Evolutionary conservation across 2,888 invertebrate species (phyloP).

Genomic region (Petrolisthes cinctipes): DNA sequence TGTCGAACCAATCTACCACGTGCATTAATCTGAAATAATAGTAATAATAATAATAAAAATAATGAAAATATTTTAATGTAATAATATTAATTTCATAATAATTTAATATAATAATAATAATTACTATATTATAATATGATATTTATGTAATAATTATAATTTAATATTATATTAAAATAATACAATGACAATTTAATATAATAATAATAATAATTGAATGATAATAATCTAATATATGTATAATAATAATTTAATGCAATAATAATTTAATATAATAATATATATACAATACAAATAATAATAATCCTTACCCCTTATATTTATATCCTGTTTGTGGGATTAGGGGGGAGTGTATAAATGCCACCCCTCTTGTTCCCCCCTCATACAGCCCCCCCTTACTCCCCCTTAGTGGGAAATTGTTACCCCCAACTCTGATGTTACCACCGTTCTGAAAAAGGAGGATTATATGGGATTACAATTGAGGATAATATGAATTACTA

Average conservation of each 20-base stretch:
- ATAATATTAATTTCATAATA: not conserved
- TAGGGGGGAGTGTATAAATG: constrained; percentile 82
- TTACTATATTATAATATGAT: no score
- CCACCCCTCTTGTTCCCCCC: constrained; percentile 88
- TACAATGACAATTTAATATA: no score
- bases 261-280: no score
- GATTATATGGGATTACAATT: no score
- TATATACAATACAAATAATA: no score
- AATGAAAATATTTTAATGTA: not conserved
- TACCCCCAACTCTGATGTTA: constrained; percentile 52
- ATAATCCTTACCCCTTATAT: constrained; percentile 35
- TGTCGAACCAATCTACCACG: constrained; percentile 44
- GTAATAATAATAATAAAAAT: not conserved
- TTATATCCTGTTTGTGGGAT: constrained; percentile 70
- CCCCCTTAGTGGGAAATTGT: constrained; percentile 72
- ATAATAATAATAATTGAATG: no score
- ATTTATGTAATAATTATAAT: no score
- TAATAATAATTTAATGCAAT: no score
- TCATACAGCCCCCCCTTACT: constrained; percentile 90
- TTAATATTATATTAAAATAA: no score
- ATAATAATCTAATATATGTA: no score
- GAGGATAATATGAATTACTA: not conserved
- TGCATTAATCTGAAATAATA: constrained; percentile 48
- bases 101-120: no score
- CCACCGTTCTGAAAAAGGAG: constrained; percentile 72